Evolutionary conservation across 2,113 vertebrate genomes (phyloP).

Genomic region (Meleagris gallopavo): DNA sequence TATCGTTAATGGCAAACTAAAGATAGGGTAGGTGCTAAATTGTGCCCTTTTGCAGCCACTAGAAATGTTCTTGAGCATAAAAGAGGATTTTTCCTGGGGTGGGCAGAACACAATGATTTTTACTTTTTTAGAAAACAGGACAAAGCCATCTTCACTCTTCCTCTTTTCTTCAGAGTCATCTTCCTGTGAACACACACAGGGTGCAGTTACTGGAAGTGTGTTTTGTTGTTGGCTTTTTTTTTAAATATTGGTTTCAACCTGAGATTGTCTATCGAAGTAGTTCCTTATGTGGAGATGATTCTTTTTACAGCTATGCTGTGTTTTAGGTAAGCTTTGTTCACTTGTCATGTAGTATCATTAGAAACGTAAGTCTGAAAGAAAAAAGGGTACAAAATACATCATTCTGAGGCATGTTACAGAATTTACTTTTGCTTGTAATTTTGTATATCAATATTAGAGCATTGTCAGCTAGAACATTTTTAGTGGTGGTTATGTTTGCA

Average conservation of each 20-base stretch:
- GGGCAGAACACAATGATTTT: neutral
- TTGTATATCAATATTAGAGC: neutral
- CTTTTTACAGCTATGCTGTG: neutral
- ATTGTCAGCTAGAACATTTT: neutral
- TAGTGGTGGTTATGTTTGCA: neutral
- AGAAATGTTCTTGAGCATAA: neutral
- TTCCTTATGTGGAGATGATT: neutral
- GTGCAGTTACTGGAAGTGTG: neutral
- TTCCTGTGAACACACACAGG: neutral
- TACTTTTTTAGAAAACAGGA: neutral
- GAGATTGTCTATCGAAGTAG: neutral
- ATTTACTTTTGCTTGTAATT: neutral
- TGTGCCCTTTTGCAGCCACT: neutral
- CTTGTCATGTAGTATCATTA: neutral
- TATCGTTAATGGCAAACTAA: neutral
- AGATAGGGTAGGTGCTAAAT: neutral
- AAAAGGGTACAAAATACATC: neutral
- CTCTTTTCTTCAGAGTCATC: neutral
- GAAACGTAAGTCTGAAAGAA: neutral
- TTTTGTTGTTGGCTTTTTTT: neutral
- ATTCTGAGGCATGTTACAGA: neutral
- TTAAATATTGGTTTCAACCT: neutral
- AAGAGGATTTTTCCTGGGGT: neutral
- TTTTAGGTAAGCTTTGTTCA: neutral
- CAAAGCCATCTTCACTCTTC: neutral